Conservation (phyloP, 1,140 invertebrate genomes). For the Paracyclopina nana region DNA sequence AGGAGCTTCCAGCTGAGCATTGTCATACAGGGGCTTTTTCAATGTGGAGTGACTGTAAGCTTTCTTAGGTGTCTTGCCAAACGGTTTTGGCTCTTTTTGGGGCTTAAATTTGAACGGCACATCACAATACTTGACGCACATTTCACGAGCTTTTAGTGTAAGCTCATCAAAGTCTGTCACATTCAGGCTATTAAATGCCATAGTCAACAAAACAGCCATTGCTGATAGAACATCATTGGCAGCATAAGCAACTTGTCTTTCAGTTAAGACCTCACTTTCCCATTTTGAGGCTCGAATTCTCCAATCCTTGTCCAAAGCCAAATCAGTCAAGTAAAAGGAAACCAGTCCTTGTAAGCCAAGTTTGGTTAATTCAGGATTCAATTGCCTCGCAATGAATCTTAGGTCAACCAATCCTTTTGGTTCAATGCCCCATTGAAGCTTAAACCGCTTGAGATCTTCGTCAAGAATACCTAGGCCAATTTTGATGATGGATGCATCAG, state of each 20-base stretch:
- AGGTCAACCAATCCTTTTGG: background rate
- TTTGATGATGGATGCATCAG: background rate
- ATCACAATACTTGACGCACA: background rate
- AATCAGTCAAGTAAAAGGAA: background rate
- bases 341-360: background rate
- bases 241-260: background rate
- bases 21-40: constrained; percentile 48
- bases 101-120: background rate
- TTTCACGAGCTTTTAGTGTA: background rate
- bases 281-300: background rate
- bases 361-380: background rate
- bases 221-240: background rate
- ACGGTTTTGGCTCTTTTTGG: background rate
- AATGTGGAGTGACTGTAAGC: background rate
- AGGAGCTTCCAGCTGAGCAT: constrained; percentile 52
- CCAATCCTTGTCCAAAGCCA: background rate
- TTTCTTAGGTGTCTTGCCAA: background rate
- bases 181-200: background rate
- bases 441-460: background rate
- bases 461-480: background rate
- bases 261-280: background rate
- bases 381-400: background rate
- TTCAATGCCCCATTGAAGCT: background rate
- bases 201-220: background rate
- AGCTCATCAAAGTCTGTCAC: background rate